Conservation (phyloP, 2,113 vertebrate genomes). For the Percopsis transmontana region DNA sequence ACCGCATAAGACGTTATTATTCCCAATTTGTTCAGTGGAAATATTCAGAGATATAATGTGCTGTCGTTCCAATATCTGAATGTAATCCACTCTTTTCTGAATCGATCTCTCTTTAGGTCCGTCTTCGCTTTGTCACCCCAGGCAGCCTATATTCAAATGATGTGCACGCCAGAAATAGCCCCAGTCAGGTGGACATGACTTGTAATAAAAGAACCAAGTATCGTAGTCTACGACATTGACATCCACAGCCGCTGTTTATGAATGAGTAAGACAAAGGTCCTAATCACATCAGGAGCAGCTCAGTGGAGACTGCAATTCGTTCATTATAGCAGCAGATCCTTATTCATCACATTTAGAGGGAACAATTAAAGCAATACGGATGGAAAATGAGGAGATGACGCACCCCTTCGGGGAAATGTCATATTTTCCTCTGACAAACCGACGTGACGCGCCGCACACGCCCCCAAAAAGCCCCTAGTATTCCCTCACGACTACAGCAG, state of each 20-base stretch:
- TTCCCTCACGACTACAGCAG: constrained; percentile 71
- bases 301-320: constrained; percentile 29
- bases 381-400: constrained; percentile 62
- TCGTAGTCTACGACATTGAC: constrained; percentile 60
- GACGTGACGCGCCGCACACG: constrained; percentile 53
- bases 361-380: constrained; percentile 31
- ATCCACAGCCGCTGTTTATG: constrained; percentile 65
- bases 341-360: constrained; percentile 39
- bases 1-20: too few relatives aligned
- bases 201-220: constrained; percentile 69
- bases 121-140: constrained; percentile 58
- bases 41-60: too few relatives aligned
- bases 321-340: constrained; percentile 22
- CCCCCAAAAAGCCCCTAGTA: constrained; percentile 58
- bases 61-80: neutral
- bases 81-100: constrained; percentile 34
- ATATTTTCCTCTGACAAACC: neutral
- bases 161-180: constrained; percentile 70
- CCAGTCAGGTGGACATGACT: constrained; percentile 68
- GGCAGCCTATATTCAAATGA: constrained; percentile 57
- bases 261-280: constrained; percentile 61
- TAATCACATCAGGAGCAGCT: constrained; percentile 57
- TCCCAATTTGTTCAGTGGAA: too few relatives aligned
- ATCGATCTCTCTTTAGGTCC: constrained; percentile 40
- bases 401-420: constrained; percentile 57